Conservation (phyloP, 2,113 vertebrate species). For the Spea bombifrons region DNA sequence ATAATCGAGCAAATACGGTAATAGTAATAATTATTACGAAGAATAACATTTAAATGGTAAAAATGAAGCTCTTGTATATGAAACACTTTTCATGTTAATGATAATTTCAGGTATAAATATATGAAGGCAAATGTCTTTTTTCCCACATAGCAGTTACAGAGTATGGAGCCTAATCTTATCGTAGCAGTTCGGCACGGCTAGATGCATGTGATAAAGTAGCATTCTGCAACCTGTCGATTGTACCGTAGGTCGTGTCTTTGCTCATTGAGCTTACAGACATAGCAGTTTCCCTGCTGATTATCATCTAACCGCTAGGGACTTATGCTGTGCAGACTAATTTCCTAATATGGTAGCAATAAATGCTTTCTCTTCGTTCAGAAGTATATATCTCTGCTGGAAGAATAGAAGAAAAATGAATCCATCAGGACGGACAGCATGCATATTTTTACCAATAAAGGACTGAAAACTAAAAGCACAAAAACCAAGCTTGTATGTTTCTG, state of each 20-base stretch:
- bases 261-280: slow-evolving; percentile 66
- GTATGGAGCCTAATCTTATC: neutral
- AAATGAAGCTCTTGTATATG: no score
- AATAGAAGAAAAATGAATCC: slow-evolving; percentile 62
- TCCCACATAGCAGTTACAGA: no score
- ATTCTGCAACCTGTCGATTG: slow-evolving; percentile 47
- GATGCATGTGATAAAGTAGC: slow-evolving; percentile 44
- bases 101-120: no score
- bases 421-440: slow-evolving; percentile 59
- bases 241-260: slow-evolving; percentile 59
- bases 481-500: no score
- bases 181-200: neutral
- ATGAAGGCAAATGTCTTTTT: no score
- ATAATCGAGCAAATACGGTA: no score
- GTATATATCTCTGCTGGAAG: slow-evolving; percentile 61
- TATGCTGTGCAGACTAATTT: slow-evolving; percentile 61
- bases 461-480: slow-evolving; percentile 39
- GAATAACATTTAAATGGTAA: no score
- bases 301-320: slow-evolving; percentile 54
- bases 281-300: slow-evolving; percentile 67
- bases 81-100: no score
- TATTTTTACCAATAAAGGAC: slow-evolving; percentile 55
- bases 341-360: slow-evolving; percentile 72
- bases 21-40: no score
- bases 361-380: slow-evolving; percentile 63